Percentiles rank a stretch among this genome's conserved stretches.
Conservation (phyloP, 2,113 vertebrate species). For the Xiphorhynchus elegans region DNA sequence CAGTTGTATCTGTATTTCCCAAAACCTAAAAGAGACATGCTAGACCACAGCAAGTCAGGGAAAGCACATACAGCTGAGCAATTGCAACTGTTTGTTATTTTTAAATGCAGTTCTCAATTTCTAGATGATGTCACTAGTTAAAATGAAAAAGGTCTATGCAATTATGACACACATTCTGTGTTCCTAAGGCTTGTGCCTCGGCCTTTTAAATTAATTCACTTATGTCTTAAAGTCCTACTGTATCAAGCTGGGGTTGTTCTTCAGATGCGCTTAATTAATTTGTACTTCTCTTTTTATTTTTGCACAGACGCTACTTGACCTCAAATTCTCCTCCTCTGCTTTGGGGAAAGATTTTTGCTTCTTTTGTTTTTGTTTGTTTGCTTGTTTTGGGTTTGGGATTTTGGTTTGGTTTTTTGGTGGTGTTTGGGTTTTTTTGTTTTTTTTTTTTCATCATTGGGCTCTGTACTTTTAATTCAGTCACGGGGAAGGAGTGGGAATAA, state of each 20-base stretch:
- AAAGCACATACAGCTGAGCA: not conserved
- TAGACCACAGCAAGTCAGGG: not conserved
- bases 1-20: not conserved
- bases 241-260: not conserved
- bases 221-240: not conserved
- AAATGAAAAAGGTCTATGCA: not conserved
- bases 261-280: not conserved
- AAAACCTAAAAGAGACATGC: not conserved
- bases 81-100: not conserved
- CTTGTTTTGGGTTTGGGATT: not conserved
- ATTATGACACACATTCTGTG: rapidly evolving
- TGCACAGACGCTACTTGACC: not conserved
- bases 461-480: not conserved
- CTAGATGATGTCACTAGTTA: not conserved
- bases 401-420: not conserved
- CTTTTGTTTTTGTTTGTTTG: too few relatives aligned
- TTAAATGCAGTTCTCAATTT: not conserved
- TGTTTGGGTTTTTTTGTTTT: not conserved
- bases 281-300: not conserved
- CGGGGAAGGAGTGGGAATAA: rapidly evolving
- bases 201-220: not conserved
- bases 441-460: rapidly evolving
- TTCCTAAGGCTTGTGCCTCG: not conserved
- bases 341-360: not conserved
- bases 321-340: too few relatives aligned